Evolutionary conservation across 2,888 invertebrate species (phyloP).

Genomic region (Epiblema foenella): DNA sequence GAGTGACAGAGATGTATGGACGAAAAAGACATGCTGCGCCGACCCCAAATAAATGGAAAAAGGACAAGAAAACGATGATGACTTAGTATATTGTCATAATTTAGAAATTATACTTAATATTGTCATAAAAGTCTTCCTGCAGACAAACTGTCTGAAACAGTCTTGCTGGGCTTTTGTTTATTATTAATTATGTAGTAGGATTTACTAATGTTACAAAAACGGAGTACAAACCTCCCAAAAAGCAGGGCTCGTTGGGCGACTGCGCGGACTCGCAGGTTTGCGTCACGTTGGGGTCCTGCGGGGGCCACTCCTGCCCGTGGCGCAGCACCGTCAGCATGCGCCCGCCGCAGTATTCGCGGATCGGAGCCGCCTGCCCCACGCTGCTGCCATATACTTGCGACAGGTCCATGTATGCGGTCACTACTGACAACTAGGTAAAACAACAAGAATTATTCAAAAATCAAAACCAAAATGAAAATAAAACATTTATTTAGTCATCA

Average conservation of each 20-base stretch:
- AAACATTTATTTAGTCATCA: no score
- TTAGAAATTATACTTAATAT: no score
- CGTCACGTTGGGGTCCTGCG: constrained; percentile 87
- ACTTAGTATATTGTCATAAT: no score
- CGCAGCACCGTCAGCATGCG: constrained; percentile 86
- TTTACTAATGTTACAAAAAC: no score
- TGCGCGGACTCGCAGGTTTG: constrained; percentile 88
- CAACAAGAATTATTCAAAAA: neutral
- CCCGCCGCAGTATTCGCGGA: constrained; percentile 89
- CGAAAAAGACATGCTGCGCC: no score
- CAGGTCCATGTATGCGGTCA: constrained; percentile 90
- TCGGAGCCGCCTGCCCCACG: constrained; percentile 85
- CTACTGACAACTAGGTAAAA: constrained; percentile 83
- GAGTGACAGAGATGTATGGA: no score
- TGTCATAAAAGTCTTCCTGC: no score
- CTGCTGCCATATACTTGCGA: constrained; percentile 93
- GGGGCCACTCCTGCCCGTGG: constrained; percentile 89
- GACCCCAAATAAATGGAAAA: no score
- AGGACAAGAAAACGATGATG: no score
- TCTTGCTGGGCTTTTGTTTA: no score
- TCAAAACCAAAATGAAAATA: neutral
- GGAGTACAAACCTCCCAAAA: constrained; percentile 5
- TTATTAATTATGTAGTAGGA: no score
- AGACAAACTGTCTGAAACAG: no score
- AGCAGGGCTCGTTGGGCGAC: constrained; percentile 62